phyloP scores from a whole-genome alignment of 2,113 vertebrate species.

The Microcebus griseorufus region DNA sequence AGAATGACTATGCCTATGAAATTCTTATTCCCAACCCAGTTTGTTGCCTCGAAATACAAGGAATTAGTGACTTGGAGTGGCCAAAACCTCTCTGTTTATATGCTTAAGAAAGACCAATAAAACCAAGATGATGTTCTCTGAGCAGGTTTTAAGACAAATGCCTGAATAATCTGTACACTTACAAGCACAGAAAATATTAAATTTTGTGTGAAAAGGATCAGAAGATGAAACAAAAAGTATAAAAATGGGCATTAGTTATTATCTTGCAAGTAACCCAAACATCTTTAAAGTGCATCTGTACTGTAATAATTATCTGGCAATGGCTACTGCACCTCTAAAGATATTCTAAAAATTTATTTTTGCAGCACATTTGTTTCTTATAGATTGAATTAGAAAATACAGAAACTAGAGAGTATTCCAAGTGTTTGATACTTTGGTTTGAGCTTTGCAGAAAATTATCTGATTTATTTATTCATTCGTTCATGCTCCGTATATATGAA shows the following conservation, averaged over 20 bases:
- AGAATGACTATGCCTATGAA: neutral
- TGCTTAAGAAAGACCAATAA: neutral
- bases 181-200: neutral
- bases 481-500: neutral
- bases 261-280: neutral
- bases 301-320: neutral
- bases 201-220: neutral
- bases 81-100: neutral
- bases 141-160: neutral
- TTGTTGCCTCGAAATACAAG: neutral
- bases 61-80: neutral
- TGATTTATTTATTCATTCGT: neutral
- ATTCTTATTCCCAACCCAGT: neutral
- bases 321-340: neutral
- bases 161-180: conserved; percentile 1
- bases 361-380: neutral
- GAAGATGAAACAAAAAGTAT: conserved; percentile 15
- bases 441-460: neutral
- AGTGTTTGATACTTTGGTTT: neutral
- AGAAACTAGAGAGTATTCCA: neutral
- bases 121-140: neutral
- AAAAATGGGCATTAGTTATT: neutral
- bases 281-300: conserved; percentile 1
- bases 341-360: conserved; percentile 24
- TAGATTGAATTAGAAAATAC: neutral